phyloP scores from a whole-genome alignment of 2,797 vertebrate genomes.

The Muscicapa striata region DNA sequence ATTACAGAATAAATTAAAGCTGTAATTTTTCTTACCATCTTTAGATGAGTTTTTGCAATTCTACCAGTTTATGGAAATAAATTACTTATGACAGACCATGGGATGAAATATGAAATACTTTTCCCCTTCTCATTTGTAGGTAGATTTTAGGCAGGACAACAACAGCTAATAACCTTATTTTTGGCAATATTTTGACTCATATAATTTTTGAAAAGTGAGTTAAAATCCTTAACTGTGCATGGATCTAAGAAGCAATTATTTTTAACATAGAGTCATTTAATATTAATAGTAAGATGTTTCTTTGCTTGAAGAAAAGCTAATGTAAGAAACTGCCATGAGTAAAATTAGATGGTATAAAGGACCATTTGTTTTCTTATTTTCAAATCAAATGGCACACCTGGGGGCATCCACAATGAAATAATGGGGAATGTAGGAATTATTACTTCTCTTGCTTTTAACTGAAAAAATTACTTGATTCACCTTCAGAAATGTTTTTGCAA shows the following conservation, averaged over 20 bases:
- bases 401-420: background rate
- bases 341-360: background rate
- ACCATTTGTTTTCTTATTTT: background rate
- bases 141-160: background rate
- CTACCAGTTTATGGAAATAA: background rate
- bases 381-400: background rate
- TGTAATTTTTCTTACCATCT: background rate
- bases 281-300: background rate
- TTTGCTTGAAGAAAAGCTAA: background rate
- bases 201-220: background rate
- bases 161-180: background rate
- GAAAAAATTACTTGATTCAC: background rate
- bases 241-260: background rate
- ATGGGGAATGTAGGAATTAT: background rate
- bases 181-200: background rate
- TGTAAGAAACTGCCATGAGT: background rate
- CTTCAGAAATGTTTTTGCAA: background rate
- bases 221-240: background rate
- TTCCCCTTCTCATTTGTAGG: background rate
- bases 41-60: background rate
- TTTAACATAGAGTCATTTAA: background rate
- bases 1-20: background rate
- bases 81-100: background rate
- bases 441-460: background rate
- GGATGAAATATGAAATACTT: background rate